These are phyloP conservation scores for Rhinoptilus africanus DNA, from an alignment of 2,113 vertebrate genomes.

Conservation along the genomic window DNA sequence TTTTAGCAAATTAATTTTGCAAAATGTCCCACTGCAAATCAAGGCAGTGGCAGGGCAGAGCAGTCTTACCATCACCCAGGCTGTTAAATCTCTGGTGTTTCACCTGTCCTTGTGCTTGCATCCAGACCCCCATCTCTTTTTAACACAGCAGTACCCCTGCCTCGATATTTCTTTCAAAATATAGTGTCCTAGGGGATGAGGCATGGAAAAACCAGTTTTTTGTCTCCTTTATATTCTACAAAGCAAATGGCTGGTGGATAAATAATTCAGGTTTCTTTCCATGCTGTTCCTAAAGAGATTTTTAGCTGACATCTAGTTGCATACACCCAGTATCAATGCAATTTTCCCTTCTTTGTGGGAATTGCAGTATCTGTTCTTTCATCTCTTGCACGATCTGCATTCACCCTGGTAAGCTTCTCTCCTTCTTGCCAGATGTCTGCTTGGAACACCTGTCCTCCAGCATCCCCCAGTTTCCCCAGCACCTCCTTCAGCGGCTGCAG, in stretches of 20 bases:
- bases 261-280: background rate
- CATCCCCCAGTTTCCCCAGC: background rate
- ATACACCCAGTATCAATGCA: too few relatives aligned
- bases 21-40: fast-evolving
- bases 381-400: fast-evolving
- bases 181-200: fast-evolving
- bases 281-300: background rate
- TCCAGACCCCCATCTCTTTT: background rate
- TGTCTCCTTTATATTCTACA: background rate
- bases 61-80: background rate
- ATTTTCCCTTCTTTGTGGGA: background rate
- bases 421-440: background rate
- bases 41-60: background rate
- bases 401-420: background rate
- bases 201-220: background rate
- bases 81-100: background rate
- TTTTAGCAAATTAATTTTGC: background rate
- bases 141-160: too few relatives aligned
- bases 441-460: background rate
- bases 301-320: background rate
- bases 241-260: background rate
- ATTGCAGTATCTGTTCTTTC: background rate
- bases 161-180: background rate
- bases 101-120: background rate
- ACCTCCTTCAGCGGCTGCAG: background rate